These are phyloP conservation scores for Teleogryllus oceanicus DNA, from an alignment of 2,888 invertebrate species.

Conservation along the genomic window DNA sequence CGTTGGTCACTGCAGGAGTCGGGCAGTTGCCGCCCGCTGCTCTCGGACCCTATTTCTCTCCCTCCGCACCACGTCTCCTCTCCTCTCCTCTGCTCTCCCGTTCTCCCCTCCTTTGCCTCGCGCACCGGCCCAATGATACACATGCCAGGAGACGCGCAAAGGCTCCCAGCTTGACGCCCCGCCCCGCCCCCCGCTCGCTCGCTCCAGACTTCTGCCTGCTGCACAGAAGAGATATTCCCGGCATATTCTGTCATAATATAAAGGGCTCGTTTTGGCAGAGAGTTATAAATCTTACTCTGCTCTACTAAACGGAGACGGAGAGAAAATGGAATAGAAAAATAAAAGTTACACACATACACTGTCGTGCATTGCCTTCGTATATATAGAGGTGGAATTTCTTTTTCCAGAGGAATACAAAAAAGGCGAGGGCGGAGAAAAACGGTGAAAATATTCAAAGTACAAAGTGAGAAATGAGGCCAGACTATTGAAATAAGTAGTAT, in stretches of 20 bases:
- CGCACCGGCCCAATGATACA: constrained; percentile 5
- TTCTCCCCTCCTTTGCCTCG: background rate
- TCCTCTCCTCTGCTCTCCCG: background rate
- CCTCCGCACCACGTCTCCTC: background rate
- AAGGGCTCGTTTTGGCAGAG: constrained; percentile 48
- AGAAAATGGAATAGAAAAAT: constrained; percentile 18
- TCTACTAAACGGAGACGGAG: constrained; percentile 20
- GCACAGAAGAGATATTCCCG: constrained; percentile 30
- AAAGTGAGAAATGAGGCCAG: constrained; percentile 9
- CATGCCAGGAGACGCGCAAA: constrained; percentile 1
- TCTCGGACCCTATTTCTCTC: background rate
- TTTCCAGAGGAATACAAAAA: background rate
- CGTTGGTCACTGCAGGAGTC: background rate
- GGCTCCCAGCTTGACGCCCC: background rate
- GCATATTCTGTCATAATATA: constrained; percentile 50
- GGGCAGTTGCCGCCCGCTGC: background rate
- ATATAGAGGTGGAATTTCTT: constrained; percentile 18
- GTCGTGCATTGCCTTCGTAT: background rate
- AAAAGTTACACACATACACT: constrained; percentile 18
- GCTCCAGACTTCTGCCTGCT: constrained; percentile 9
- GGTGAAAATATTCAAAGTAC: constrained; percentile 7
- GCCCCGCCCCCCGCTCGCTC: background rate
- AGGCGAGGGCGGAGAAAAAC: background rate
- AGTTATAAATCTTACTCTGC: constrained; percentile 50
- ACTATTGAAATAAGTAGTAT: constrained; percentile 10